These are phyloP conservation scores for Plecotus auritus DNA, from an alignment of 2,113 vertebrate genomes.

Conservation along the genomic window DNA sequence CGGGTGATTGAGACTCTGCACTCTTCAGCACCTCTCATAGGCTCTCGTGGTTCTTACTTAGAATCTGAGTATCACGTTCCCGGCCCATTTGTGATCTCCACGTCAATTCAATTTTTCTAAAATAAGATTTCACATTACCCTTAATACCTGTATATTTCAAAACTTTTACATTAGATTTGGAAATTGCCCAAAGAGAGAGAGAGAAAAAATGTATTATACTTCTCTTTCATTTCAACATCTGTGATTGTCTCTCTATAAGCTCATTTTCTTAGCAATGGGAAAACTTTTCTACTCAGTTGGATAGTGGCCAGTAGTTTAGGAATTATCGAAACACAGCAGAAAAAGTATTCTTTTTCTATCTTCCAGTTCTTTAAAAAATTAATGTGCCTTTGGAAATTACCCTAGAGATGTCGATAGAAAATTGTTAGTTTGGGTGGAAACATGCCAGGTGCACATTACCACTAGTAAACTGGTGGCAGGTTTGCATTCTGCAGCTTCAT, in stretches of 20 bases:
- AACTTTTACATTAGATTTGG: constrained; percentile 24
- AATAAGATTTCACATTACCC: neutral
- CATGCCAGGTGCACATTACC: neutral
- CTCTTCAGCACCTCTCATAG: neutral
- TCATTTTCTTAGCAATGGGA: constrained; percentile 28
- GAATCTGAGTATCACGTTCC: neutral
- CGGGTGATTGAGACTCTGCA: neutral
- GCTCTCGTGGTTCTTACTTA: neutral
- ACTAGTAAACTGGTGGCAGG: neutral
- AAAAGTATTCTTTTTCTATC: neutral
- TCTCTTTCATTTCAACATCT: constrained; percentile 31
- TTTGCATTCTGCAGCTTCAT: neutral
- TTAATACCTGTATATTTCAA: neutral
- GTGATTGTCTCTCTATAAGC: constrained; percentile 6
- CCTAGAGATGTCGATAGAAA: constrained; percentile 45
- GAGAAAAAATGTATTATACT: neutral
- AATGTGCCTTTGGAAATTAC: constrained; percentile 55
- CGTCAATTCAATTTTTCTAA: constrained; percentile 19
- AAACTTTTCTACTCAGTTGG: neutral
- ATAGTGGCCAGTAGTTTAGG: neutral
- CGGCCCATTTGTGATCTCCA: neutral
- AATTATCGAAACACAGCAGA: neutral
- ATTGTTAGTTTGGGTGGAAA: neutral
- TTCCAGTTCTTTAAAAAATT: constrained; percentile 32
- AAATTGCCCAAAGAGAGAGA: neutral